Evolutionary conservation across 1,140 invertebrate genomes (phyloP), one percentile per base, ranked within the genome.

Genomic region (Campoletis sonorensis): DNA sequence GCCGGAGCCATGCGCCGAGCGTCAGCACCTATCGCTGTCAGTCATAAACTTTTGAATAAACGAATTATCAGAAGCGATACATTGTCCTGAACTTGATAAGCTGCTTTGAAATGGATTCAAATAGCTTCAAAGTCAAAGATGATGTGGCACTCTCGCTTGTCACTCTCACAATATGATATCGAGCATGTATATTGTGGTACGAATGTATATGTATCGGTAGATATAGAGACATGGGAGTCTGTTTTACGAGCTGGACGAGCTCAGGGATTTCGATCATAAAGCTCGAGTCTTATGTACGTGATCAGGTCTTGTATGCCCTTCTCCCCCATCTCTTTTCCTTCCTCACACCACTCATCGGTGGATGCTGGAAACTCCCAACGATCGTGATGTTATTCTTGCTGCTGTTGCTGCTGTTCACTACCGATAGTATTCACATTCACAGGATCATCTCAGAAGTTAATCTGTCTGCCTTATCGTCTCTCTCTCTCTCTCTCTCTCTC

Each of bases 211-310:
- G n/a, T 10, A 33, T 15, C 33, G 30, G 67, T 33, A 37, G 67
- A 4, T n/a, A 54, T 54, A 54, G 26, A 18, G 23, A 5, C 21
- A 3, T 11, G 37, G 26, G 49, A 54, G 45, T 54, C 72, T 75
- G 26, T 75, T 75, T 75, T 54, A 75, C 18, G 72, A 75, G 72
- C 37, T 75, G 23, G 49, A 75, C 72, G 72, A 75, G 72, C 72
- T 54, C 23, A 23, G 72, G 72, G 72, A 75, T 75, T 75, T 54
- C 45, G 72, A 75, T 75, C 45, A 75, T 73, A 73, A 73, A 73
- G 71, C 71, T 73, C 1, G n/a, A 73, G 71, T 54, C 72, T 75
- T 45, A 21, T 75, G 49, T 75, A 54, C 45, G 72, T 75, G 72
- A 51, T 75, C 49, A n/a, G 26, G 21, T 26, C 23, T 67, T 33